Evolutionary conservation across 2,888 invertebrate genomes (phyloP), one percentile per base, ranked within the genome.

Genomic region (Nomada fucata): DNA sequence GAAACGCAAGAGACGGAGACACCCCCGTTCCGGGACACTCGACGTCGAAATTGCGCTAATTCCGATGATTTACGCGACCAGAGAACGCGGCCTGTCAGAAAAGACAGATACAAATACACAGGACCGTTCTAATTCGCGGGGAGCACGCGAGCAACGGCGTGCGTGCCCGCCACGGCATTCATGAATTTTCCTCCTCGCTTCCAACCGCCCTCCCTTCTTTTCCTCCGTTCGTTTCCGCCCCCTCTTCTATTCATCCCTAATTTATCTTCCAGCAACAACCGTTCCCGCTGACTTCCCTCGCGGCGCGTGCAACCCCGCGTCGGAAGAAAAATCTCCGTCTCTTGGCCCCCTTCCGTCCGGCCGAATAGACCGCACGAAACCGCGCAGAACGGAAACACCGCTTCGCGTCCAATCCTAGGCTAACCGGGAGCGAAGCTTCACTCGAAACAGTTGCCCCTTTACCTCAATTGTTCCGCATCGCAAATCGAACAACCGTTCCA

Each of bases 31-130:
- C 71, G 52, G 60, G 73, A 55, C 69, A 73, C 83, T 83, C 71
- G 83, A 79, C 83, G 68, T 74, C 78, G 72, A 74, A 87, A 85
- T 87, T 85, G 85, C 83, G 80, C 78, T 85, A 87, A 87, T 85
- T 85, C 74, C 71, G 85, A 67, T 84, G 78, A 86, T 86, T 82
- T 86, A 80, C 76, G 57, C 42, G 59, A 57, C 60, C 52, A 64
- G 73, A 71, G 70, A 57, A 73, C 77, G 60, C 67, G 69, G 71
- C 69, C 79, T 80, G 85, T 87, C 85, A 75, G 67, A 71, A 80
- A 75, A 80, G 77, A 86, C 85, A 82, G 82, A 83, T 86, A 86
- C 79, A 86, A 86, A 87, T 85, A 85, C 77, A 72, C 73, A 57
- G 72, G 85, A 65, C 71, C 74, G 63, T 61, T 74, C 71, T 86